phyloP scores from a whole-genome alignment of 2,113 vertebrate genomes.

The Bungarus multicinctus region DNA sequence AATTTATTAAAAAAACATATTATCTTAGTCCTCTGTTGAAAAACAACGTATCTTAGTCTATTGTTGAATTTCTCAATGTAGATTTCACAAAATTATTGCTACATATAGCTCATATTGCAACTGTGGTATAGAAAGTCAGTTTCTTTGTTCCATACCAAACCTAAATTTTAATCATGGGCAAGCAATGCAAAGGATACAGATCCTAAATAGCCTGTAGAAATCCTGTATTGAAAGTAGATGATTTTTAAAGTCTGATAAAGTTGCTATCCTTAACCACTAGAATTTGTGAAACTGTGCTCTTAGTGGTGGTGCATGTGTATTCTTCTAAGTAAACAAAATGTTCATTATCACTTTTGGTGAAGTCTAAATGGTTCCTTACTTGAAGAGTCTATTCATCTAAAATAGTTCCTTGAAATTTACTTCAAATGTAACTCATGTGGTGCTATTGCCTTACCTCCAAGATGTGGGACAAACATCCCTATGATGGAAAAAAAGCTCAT shows the following conservation, averaged over 20 bases:
- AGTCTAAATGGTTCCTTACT: not conserved
- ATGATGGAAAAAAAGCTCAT: slow-evolving; percentile 5
- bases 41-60: slow-evolving; percentile 8
- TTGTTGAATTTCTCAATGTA: not conserved
- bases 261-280: not conserved
- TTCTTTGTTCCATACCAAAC: slow-evolving; percentile 7
- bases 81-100: slow-evolving; percentile 9
- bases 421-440: not conserved
- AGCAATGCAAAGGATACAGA: not conserved
- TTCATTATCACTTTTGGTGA: not conserved
- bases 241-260: not conserved
- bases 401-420: not conserved
- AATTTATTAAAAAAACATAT: slow-evolving; percentile 1
- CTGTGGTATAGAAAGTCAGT: slow-evolving; percentile 2
- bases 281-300: not conserved
- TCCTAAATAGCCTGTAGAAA: not conserved
- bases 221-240: not conserved
- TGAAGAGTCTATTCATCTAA: not conserved
- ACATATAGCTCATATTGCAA: not conserved
- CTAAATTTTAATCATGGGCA: not conserved
- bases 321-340: not conserved
- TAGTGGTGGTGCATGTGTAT: not conserved
- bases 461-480: slow-evolving; percentile 1
- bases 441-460: slow-evolving; percentile 5
- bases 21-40: slow-evolving; percentile 1